Conservation (phyloP, 2,113 vertebrate species). For the Seriola dumerili region DNA sequence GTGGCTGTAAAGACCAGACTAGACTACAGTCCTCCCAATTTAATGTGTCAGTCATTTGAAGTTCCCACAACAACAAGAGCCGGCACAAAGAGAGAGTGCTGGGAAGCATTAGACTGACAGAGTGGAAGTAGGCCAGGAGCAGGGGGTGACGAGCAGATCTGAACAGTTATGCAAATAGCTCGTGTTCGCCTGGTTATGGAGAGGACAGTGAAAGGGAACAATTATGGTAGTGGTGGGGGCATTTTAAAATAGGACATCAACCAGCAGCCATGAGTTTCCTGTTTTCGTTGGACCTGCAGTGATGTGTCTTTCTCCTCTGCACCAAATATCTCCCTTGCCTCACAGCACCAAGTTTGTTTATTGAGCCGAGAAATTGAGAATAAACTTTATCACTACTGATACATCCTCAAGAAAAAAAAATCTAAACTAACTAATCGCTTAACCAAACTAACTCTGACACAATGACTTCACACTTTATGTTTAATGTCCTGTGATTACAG, state of each 20-base stretch:
- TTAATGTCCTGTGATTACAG: neutral
- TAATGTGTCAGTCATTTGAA: slow-evolving; percentile 65
- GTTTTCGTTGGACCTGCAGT: slow-evolving; percentile 62
- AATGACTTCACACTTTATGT: neutral
- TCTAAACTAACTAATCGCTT: neutral
- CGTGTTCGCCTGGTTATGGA: slow-evolving; percentile 43
- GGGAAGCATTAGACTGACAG: slow-evolving; percentile 75
- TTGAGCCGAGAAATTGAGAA: slow-evolving; percentile 9
- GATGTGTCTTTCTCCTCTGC: slow-evolving; percentile 15
- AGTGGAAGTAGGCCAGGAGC: slow-evolving; percentile 80
- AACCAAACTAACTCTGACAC: neutral
- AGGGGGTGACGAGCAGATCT: slow-evolving; percentile 64
- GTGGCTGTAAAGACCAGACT: slow-evolving; percentile 54
- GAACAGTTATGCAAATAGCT: slow-evolving; percentile 79
- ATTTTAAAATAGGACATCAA: slow-evolving; percentile 60
- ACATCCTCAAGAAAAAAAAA: slow-evolving; percentile 8
- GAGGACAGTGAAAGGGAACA: slow-evolving; percentile 51
- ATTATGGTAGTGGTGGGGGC: slow-evolving; percentile 43
- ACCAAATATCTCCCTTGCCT: slow-evolving; percentile 22
- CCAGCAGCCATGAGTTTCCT: slow-evolving; percentile 57
- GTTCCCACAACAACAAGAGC: slow-evolving; percentile 63
- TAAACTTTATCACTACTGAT: slow-evolving; percentile 20
- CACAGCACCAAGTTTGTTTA: slow-evolving; percentile 6
- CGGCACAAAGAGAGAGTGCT: slow-evolving; percentile 73
- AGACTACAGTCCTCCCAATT: slow-evolving; percentile 46